A percentile compares a stretch with the other conserved stretches of the same genome.
phyloP scores from a whole-genome alignment of 2,888 invertebrate species.

The Thumatha senex region DNA sequence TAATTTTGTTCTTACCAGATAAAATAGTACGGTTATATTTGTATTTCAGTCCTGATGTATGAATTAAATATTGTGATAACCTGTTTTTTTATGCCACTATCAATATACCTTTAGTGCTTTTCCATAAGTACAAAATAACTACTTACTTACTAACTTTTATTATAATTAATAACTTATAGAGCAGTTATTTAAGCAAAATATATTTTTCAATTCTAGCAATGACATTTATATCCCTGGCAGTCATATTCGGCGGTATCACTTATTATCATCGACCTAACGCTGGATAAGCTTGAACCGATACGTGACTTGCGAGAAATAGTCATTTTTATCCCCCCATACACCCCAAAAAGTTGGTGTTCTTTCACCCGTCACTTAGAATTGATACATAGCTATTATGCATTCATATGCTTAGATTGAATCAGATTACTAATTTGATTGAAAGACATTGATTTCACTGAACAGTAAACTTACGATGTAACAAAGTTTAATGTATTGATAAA shows the following conservation, averaged over 20 bases:
- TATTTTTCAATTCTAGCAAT: conserved; percentile 39
- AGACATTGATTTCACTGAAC: not conserved
- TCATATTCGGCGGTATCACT: conserved; percentile 74
- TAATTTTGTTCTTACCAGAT: too few species aligned
- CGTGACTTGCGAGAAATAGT: conserved; percentile 80
- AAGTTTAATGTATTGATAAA: not conserved
- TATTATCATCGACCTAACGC: conserved; percentile 80
- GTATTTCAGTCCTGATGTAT: too few species aligned
- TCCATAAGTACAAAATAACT: too few species aligned
- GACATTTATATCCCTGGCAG: conserved; percentile 29
- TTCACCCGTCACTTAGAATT: conserved; percentile 41
- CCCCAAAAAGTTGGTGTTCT: conserved; percentile 51
- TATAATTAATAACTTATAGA: too few species aligned
- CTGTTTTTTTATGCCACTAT: too few species aligned
- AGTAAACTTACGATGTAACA: not conserved
- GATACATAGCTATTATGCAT: conserved; percentile 17
- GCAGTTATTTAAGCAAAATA: too few species aligned
- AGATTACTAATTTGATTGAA: conserved; percentile 22
- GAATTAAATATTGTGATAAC: too few species aligned
- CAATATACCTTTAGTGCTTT: too few species aligned
- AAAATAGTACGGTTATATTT: too few species aligned
- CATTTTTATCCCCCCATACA: conserved; percentile 48
- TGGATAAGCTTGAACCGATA: conserved; percentile 73
- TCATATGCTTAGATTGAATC: conserved; percentile 13
- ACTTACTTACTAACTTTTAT: too few species aligned